Conservation (phyloP, 2,888 invertebrate species). For the Patella pellucida region DNA sequence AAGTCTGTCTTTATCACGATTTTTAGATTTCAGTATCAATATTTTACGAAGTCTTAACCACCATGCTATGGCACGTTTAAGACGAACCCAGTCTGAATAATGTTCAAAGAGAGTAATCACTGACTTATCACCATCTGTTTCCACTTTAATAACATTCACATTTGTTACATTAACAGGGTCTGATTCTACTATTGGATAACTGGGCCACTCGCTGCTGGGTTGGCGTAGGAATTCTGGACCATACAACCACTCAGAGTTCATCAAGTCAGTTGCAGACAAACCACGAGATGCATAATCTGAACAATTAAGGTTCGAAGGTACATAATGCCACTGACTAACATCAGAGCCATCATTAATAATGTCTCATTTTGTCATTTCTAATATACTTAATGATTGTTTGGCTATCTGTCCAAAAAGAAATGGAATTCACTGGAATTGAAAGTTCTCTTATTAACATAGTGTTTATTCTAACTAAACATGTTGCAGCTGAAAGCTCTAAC, state of each 20-base stretch:
- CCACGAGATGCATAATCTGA: conserved; percentile 36
- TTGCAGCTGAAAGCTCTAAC: conserved; percentile 19
- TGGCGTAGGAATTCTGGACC: conserved; percentile 32
- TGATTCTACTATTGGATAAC: too few species aligned
- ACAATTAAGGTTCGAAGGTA: conserved; percentile 27
- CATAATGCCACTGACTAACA: conserved; percentile 30
- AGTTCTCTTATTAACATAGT: conserved; percentile 13
- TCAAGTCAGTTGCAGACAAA: conserved; percentile 19
- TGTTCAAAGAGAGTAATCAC: conserved; percentile 7
- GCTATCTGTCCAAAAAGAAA: conserved; percentile 25
- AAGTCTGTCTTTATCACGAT: neutral
- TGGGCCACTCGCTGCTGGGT: neutral
- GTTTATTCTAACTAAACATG: conserved; percentile 14
- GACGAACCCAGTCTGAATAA: conserved; percentile 17
- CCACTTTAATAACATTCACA: too few species aligned
- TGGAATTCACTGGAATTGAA: neutral
- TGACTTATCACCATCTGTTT: too few species aligned
- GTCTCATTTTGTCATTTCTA: conserved; percentile 11
- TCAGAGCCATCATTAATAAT: conserved; percentile 12
- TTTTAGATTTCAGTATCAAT: neutral
- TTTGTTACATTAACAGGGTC: too few species aligned
- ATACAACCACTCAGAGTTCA: conserved; percentile 22
- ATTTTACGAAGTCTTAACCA: neutral
- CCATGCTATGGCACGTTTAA: conserved; percentile 5
- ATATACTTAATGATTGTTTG: conserved; percentile 20